phyloP scores from a whole-genome alignment of 2,888 invertebrate species.

The Limenitis camilla region DNA sequence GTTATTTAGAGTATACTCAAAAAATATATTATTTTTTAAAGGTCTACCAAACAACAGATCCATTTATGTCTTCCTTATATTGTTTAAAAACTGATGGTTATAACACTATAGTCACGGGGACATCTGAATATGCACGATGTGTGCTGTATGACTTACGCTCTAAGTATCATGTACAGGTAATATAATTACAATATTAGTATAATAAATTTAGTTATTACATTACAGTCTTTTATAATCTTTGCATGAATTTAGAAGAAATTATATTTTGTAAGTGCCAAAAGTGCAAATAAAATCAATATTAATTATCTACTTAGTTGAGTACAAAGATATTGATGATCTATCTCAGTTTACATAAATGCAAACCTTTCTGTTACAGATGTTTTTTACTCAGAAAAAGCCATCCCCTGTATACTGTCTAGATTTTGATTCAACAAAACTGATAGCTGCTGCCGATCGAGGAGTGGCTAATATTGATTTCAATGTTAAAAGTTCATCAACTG shows the following conservation, averaged over 20 bases:
- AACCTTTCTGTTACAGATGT: constrained; percentile 48
- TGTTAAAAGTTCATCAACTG: constrained; percentile 29
- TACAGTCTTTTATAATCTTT: no score
- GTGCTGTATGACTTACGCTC: constrained; percentile 52
- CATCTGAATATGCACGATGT: constrained; percentile 57
- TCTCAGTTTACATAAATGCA: not conserved
- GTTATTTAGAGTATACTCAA: not conserved
- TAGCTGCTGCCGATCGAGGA: constrained; percentile 55
- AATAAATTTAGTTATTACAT: no score
- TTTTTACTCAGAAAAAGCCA: constrained; percentile 52
- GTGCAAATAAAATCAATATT: no score
- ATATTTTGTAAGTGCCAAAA: no score
- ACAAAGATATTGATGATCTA: not conserved
- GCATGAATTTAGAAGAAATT: no score
- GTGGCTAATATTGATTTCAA: constrained; percentile 51
- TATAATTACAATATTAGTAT: not conserved
- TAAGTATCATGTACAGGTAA: constrained; percentile 50
- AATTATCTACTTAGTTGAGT: no score
- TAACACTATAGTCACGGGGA: constrained; percentile 49
- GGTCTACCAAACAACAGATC: constrained; percentile 50
- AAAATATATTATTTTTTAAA: constrained; percentile 25
- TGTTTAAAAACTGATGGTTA: constrained; percentile 54
- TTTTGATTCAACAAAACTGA: constrained; percentile 50
- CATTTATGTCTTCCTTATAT: constrained; percentile 54
- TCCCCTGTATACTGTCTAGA: constrained; percentile 63